A percentile compares a stretch with the other conserved stretches of the same genome.
These are phyloP conservation scores for Pseudomyrmex sp. DNA, from an alignment of 1,140 invertebrate genomes.

Conservation along the genomic window DNA sequence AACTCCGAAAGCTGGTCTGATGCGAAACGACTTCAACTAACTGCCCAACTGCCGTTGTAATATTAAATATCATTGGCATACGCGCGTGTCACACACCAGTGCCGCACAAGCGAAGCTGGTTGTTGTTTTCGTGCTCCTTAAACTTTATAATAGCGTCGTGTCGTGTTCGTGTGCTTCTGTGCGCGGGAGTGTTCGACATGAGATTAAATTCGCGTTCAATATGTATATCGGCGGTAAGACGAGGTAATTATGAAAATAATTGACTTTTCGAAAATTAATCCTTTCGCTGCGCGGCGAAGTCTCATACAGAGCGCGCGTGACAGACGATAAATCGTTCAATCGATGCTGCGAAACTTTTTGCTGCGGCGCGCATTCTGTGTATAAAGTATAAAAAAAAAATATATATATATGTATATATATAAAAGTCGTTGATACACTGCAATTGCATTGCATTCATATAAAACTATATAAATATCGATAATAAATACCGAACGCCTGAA, in stretches of 20 bases:
- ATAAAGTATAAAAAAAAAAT: too few relatives aligned
- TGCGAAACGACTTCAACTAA: slow-evolving; percentile 37
- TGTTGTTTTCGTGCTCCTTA: slow-evolving; percentile 37
- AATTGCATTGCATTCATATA: too few relatives aligned
- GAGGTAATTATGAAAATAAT: not conserved
- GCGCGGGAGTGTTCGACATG: not conserved
- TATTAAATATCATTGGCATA: slow-evolving; percentile 50
- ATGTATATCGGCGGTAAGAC: not conserved
- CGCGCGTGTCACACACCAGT: not conserved
- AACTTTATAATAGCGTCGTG: slow-evolving; percentile 42
- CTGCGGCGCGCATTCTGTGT: too few relatives aligned
- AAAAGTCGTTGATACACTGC: too few relatives aligned
- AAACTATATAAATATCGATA: too few relatives aligned
- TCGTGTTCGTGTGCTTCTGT: slow-evolving; percentile 7
- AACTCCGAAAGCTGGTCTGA: slow-evolving; percentile 7
- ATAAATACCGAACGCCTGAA: too few relatives aligned
- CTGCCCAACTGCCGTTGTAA: slow-evolving; percentile 17
- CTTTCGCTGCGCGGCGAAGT: too few relatives aligned
- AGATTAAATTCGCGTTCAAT: slow-evolving; percentile 24
- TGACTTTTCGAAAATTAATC: too few relatives aligned
- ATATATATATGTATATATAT: too few relatives aligned
- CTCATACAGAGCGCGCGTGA: too few relatives aligned
- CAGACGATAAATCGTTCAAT: too few relatives aligned
- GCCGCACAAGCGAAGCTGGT: not conserved
- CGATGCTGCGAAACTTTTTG: too few relatives aligned